A percentile compares a stretch with the other conserved stretches of the same genome.
These are phyloP conservation scores for Thera britannica DNA, from an alignment of 2,888 invertebrate genomes.

Conservation along the genomic window DNA sequence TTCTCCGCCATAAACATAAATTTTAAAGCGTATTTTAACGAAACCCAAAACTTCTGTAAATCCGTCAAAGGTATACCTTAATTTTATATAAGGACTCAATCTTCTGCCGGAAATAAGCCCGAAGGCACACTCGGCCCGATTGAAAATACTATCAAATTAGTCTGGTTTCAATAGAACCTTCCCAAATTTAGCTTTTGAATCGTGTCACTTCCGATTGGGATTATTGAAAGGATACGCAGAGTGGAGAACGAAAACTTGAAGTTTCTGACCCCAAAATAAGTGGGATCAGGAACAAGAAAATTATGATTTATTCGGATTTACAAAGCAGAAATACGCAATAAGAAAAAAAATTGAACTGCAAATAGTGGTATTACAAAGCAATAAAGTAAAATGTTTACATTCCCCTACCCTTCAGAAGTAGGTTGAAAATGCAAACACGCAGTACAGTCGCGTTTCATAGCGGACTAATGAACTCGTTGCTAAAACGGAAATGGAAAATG, in stretches of 20 bases:
- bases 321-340: no score
- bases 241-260: not conserved
- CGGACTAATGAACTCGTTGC: not conserved
- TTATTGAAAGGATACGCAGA: constrained; percentile 1
- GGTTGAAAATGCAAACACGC: constrained; percentile 9
- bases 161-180: constrained; percentile 25
- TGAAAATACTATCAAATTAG: constrained; percentile 42
- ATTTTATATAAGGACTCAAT: constrained; percentile 38
- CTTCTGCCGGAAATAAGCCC: constrained; percentile 40
- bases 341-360: no score
- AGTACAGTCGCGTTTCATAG: not conserved
- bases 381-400: no score
- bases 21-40: not conserved
- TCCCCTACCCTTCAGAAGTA: not conserved
- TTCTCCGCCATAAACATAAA: not conserved
- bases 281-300: no score
- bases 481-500: not conserved
- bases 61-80: constrained; percentile 13
- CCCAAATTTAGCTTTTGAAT: constrained; percentile 18
- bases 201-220: constrained; percentile 17
- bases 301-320: no score
- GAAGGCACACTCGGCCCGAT: constrained; percentile 30
- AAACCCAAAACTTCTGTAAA: constrained; percentile 1
- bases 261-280: not conserved
- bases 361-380: not conserved